These are phyloP conservation scores for Basileuterus tristriatus DNA, from an alignment of 2,797 vertebrate species.

Conservation along the genomic window DNA sequence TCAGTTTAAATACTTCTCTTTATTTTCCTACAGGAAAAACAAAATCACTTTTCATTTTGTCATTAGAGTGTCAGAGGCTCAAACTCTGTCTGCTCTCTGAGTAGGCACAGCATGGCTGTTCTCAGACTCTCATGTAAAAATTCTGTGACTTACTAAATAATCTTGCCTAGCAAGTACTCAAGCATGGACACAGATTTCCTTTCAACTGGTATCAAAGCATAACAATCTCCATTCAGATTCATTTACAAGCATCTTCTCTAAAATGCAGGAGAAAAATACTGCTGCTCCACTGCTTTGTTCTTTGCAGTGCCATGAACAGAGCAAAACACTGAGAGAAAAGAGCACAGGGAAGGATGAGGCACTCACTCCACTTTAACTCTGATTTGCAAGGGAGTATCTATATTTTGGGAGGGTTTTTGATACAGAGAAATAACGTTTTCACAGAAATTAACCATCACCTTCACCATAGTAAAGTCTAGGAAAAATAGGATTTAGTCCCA, in stretches of 20 bases:
- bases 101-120: not conserved
- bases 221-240: not conserved
- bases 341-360: not conserved
- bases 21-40: not conserved
- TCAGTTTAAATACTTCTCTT: not conserved
- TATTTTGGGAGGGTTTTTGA: not conserved
- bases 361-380: not conserved
- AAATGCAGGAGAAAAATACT: not conserved
- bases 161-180: not conserved
- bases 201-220: not conserved
- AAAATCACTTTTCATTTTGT: not conserved
- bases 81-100: not conserved
- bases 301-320: not conserved
- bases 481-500: not conserved
- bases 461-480: not conserved
- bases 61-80: not conserved
- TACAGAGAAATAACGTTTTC: not conserved
- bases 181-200: not conserved
- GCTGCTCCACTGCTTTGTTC: not conserved
- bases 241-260: not conserved
- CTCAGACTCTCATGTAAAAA: not conserved
- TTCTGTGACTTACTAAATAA: not conserved
- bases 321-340: not conserved
- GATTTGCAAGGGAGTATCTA: not conserved
- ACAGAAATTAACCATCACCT: not conserved